A percentile compares a stretch with the other conserved stretches of the same genome.
Conservation (phyloP, 2,888 invertebrate genomes). For the Acanthosepion esculentum region DNA sequence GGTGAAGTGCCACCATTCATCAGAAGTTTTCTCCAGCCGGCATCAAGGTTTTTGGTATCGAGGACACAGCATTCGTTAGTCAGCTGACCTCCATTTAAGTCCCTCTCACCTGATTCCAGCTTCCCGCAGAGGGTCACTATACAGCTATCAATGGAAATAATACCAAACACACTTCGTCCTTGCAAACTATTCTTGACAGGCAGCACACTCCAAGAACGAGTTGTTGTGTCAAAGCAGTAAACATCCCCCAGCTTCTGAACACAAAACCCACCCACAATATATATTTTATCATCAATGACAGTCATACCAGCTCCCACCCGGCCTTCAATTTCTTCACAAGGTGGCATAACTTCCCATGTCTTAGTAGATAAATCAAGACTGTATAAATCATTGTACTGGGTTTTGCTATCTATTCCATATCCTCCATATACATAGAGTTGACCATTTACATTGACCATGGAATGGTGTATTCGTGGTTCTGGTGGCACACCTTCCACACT, state of each 20-base stretch:
- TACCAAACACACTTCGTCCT: constrained; percentile 56
- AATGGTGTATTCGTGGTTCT: constrained; percentile 55
- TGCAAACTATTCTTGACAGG: constrained; percentile 50
- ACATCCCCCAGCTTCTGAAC: constrained; percentile 55
- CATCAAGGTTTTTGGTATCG: constrained; percentile 40
- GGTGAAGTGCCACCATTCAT: constrained; percentile 45
- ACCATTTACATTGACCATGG: constrained; percentile 51
- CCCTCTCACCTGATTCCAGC: constrained; percentile 52
- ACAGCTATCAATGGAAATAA: constrained; percentile 49
- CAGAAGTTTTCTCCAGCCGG: constrained; percentile 50
- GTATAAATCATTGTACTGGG: constrained; percentile 54
- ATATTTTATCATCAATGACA: constrained; percentile 50
- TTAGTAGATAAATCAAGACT: constrained; percentile 52
- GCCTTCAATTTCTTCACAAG: constrained; percentile 50
- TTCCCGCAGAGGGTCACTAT: constrained; percentile 55
- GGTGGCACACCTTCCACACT: constrained; percentile 49
- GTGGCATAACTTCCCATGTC: constrained; percentile 53
- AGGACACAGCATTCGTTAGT: constrained; percentile 53
- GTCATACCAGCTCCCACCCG: constrained; percentile 55
- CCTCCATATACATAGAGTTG: constrained; percentile 57
- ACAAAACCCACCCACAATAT: constrained; percentile 55
- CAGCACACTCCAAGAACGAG: constrained; percentile 52
- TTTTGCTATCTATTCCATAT: constrained; percentile 49
- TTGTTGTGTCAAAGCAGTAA: constrained; percentile 52
- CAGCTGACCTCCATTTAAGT: constrained; percentile 54